These are phyloP conservation scores for Epistrophe eligans DNA, from an alignment of 2,888 invertebrate species.

Conservation along the genomic window DNA sequence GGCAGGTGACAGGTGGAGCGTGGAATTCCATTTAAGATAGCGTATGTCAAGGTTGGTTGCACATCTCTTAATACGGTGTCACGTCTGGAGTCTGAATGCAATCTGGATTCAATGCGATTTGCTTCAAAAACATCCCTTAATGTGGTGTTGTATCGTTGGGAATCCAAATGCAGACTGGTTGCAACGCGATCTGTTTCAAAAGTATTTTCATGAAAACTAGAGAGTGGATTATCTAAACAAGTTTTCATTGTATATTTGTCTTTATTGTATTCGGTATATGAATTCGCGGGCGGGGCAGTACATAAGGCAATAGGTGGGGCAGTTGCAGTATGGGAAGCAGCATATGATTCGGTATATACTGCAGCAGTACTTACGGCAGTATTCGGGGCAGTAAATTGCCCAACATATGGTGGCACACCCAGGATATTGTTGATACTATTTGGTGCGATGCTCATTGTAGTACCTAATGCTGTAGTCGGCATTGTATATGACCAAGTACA, in stretches of 20 bases:
- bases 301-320: not conserved
- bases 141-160: not conserved
- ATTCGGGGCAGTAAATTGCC: no score
- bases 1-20: no score
- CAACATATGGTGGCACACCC: not conserved
- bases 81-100: no score
- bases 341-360: not conserved
- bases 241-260: not conserved
- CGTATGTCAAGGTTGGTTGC: no score
- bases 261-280: not conserved
- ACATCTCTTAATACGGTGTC: no score
- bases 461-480: not conserved
- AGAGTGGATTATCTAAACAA: not conserved
- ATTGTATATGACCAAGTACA: not conserved
- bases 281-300: not conserved
- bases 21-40: no score
- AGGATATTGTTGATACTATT: not conserved
- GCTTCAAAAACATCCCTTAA: not conserved
- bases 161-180: no score
- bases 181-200: no score
- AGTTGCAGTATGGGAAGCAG: no score
- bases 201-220: no score
- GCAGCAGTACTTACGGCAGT: not conserved
- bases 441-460: not conserved
- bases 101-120: no score